Conservation (phyloP, 2,113 vertebrate species). For the Nyctereutes procyonoides region DNA sequence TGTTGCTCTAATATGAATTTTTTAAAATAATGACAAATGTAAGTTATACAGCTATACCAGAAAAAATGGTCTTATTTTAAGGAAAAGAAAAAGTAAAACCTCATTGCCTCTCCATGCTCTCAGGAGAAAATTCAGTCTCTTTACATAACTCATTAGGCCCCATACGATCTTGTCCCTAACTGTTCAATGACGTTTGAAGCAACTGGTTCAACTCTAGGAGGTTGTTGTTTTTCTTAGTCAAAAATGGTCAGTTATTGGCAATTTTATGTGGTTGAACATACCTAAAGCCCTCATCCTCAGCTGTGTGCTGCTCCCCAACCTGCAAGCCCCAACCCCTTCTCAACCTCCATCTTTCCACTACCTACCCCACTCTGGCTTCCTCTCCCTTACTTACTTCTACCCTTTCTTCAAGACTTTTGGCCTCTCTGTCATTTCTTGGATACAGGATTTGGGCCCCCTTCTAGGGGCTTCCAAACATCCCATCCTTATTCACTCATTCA, state of each 20-base stretch:
- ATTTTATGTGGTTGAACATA: background rate
- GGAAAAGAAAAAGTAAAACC: background rate
- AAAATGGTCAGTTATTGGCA: background rate
- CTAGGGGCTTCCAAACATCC: background rate
- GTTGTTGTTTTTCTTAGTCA: background rate
- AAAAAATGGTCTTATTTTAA: background rate
- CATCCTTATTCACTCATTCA: background rate
- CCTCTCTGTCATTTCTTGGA: background rate
- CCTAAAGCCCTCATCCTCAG: background rate
- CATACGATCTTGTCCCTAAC: background rate
- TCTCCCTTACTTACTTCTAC: too few relatives aligned
- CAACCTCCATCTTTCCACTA: fast-evolving
- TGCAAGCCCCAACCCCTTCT: background rate
- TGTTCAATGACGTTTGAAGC: background rate
- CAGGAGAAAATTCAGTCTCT: background rate
- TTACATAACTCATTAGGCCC: background rate
- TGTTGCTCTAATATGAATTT: background rate
- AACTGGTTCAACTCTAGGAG: background rate
- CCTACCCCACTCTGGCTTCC: too few relatives aligned
- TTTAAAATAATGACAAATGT: background rate
- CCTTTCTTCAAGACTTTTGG: background rate
- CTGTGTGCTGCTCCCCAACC: background rate
- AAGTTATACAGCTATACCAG: background rate
- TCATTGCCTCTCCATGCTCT: background rate
- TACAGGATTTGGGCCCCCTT: background rate